Evolutionary conservation across 1,140 invertebrate species (phyloP), one percentile per base, ranked within the genome.

Genomic region (Papilio xuthus): DNA sequence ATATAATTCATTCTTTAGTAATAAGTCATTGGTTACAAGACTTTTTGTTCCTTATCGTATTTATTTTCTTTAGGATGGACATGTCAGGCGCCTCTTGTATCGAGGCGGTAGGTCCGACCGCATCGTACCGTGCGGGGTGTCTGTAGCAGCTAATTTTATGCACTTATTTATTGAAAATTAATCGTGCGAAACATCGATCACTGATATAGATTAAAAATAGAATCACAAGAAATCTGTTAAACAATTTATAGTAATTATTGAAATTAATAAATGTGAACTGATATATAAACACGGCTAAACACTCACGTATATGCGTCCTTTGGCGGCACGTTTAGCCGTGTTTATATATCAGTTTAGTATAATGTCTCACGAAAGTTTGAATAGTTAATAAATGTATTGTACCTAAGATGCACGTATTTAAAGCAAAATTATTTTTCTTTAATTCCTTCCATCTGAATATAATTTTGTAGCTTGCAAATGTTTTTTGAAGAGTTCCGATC

Each of bases 121-220:
- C n/a, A 53, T 85, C 79, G 82, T 71, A 80, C 87, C 82, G 83
- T 84, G 82, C 87, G 85, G 85, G 89, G 84, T 86, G 89, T 82
- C 81, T 60, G 74, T 80, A 53, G 81, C 83, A 86, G 84, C 82
- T 90, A 84, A 86, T 89, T 85, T 86, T 85, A 82, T 83, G 85
- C 83, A 80, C 81, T 85, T 86, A 88, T 91, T 90, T 90, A 90
- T 90, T 90, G 85, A 88, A 89, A 88, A 89, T 89, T 89, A 91
- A 89, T 85, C 84, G 86, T 86, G 88, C 87, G 85, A 90, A 90
- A 67, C 60, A 67, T 67, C 26, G 60, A 87, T 89, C 79, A 87
- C 63, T 70, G 50, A 80, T 79, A 78, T 82, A 80, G 82, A 77
- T 83, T 80, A 79, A 82, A 81, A 67, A 83, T 80, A 77, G 42